Evolutionary conservation across 2,888 invertebrate genomes (phyloP).

Genomic region (Harmothoe impar): DNA sequence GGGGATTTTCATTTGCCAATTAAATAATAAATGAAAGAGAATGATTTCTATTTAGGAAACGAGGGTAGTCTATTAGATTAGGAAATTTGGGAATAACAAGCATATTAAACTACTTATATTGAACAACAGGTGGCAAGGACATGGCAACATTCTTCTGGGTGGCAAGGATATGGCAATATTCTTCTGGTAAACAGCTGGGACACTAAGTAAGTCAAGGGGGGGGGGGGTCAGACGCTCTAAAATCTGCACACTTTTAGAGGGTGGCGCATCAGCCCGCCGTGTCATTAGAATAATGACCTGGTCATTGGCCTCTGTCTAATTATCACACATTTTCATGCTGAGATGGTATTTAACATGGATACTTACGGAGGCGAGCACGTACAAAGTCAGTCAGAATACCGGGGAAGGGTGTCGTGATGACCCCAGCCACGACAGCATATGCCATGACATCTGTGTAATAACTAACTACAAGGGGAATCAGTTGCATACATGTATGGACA

Average conservation of each 20-base stretch:
- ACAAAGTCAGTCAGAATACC: neutral
- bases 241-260: neutral
- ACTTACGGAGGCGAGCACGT: neutral
- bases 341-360: neutral
- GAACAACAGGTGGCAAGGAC: no score
- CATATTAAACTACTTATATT: no score
- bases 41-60: no score
- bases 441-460: constrained; percentile 25
- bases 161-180: neutral
- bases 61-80: no score
- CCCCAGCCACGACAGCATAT: neutral
- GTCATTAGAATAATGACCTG: neutral
- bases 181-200: neutral
- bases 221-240: neutral
- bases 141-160: no score
- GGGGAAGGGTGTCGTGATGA: neutral
- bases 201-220: neutral
- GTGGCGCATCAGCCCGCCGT: neutral
- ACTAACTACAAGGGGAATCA: constrained; percentile 25
- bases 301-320: no score
- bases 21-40: no score
- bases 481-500: neutral
- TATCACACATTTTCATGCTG: no score
- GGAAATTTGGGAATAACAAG: no score
- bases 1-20: neutral